Evolutionary conservation across 2,888 invertebrate species (phyloP), one percentile per base, ranked within the genome.

Genomic region (Nezara viridula): DNA sequence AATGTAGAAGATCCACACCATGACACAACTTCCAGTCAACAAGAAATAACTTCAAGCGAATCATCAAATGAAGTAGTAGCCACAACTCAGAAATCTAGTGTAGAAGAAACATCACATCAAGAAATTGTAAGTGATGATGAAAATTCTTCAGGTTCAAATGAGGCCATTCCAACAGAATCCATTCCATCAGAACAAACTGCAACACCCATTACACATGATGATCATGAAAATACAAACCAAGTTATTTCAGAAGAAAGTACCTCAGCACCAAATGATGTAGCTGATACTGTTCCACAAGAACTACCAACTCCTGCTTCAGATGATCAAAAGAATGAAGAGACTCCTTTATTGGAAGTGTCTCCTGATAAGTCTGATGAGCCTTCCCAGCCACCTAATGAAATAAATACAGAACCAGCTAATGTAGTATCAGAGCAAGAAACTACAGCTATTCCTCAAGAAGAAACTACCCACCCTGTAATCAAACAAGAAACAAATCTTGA

Each of bases 401-500:
- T 32, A 47, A 86, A 16, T 49, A 55, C 50, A 50, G 86, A 86
- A 86, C 24, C 50, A 4, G 55, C 32, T 37, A 86, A 50, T 27
- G 87, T 52, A 87, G 60, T 9, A 40, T 50, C 37, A 86, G 55
- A 60, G 14, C 27, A 50, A 2, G 60, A 44, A 60, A 87, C 66
- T 21, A 66, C 87, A 87, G 10, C 87, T 37, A 40, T 27, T 47
- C 24, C 60, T n/a, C 19, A 16, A 87, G 52, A 44, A 27, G 87
- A 87, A 60, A 12, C 60, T 44, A 47, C 27, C 12, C 44, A n/a
- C 9, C 37, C 86, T 32, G 47, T 10, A 24, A 44, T 27, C 16
- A n/a, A 85, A 73, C 40, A 85, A 12, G 90, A 90, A 77, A 86
- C 77, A n/a, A 89, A 89, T 52, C 88, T 37, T 52, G 47, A 37